These are phyloP conservation scores for Sinosuthora webbiana DNA, from an alignment of 2,113 vertebrate species.

Conservation along the genomic window DNA sequence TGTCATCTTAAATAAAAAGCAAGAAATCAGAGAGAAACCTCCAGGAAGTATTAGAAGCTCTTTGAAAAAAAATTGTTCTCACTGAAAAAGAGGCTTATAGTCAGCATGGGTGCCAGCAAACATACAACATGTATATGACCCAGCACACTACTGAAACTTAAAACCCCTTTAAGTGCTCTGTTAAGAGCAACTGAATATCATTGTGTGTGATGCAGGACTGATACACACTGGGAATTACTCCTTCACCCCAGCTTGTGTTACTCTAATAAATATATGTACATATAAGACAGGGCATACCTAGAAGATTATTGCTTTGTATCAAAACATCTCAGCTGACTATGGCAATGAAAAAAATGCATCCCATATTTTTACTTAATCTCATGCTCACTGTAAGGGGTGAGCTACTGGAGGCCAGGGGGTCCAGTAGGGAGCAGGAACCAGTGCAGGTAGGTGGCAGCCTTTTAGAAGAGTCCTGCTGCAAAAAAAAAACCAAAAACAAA, in stretches of 20 bases:
- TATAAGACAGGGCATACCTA: background rate
- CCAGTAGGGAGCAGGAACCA: background rate
- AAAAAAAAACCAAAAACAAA: too few relatives aligned
- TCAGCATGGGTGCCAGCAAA: background rate
- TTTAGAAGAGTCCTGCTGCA: background rate
- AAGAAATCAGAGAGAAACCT: background rate
- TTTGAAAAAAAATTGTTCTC: background rate
- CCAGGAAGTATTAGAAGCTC: background rate
- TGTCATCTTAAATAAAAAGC: background rate
- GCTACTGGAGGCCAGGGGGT: background rate
- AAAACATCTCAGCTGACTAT: background rate
- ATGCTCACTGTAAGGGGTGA: background rate
- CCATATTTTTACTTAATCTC: background rate
- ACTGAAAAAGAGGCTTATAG: background rate
- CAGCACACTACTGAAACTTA: background rate
- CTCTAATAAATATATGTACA: fast-evolving
- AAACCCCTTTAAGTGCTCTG: background rate
- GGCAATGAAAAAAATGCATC: background rate
- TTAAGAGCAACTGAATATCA: background rate
- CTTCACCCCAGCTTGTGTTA: background rate
- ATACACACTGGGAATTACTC: background rate
- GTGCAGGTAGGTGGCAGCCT: background rate
- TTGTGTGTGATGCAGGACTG: background rate
- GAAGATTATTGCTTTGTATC: background rate
- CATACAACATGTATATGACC: background rate